Evolutionary conservation across 1,140 invertebrate genomes (phyloP), one percentile per base, ranked within the genome.

Genomic region (Drosophila bocki): DNA sequence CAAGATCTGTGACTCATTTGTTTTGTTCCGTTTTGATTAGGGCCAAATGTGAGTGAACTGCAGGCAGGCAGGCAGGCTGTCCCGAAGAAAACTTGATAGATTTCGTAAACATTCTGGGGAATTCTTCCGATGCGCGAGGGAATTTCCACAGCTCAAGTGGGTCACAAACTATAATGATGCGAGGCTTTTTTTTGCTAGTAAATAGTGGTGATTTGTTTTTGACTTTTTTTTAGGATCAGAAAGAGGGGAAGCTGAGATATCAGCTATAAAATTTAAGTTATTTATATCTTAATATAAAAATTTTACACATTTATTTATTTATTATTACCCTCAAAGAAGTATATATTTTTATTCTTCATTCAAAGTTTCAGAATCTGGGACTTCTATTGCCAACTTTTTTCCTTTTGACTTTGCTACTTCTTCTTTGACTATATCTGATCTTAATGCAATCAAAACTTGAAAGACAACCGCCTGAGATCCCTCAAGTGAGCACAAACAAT

Each of bases 11-110:
- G 85, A 90, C 77, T 88, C 78, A 80, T 78, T 79, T 63, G 72
- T 79, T 87, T 72, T 87, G 82, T 79, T 82, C 79, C 81, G 83
- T 78, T 87, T 86, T 87, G 83, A 82, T 86, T 82, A 87, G 82
- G 83, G 83, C 83, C 82, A 86, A 86, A 87, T 76, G 82, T 86
- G 83, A 86, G 64, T 86, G 82, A 85, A 85, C 82, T 80, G 74
- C 58, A 45, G 22, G 47, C 47, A 26, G 44, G 44, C 44, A 19
- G 44, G 44, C 44, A 22, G 59, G 44, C 64, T 29, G 56, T 53
- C 57, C 51, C 32, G 67, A 51, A 75, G 70, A 75, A 56, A 67
- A 82, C 77, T 64, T 86, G 75, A 85, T 82, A 82, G 78, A 76
- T 77, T 76, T 76, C 71, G 72, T 75, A 50, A 75, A 75, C 60